phyloP scores from a whole-genome alignment of 1,140 invertebrate species.

The Steinernema feltiae region DNA sequence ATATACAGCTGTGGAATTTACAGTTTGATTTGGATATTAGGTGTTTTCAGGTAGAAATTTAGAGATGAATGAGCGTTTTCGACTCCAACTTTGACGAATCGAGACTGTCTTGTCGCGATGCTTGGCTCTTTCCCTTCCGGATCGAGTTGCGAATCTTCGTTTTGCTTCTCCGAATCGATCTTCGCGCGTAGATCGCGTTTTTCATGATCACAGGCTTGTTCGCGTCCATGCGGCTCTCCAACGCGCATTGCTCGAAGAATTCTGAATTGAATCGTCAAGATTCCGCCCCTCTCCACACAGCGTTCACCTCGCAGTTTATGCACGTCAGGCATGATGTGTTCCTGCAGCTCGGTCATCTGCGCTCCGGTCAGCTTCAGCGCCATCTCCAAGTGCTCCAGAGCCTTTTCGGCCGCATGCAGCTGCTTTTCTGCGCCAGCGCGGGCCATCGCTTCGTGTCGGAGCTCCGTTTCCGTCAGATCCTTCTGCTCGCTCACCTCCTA shows the following conservation, averaged over 20 bases:
- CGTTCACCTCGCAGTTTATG: slow-evolving; percentile 42
- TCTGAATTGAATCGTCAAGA: slow-evolving; percentile 45
- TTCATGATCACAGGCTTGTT: slow-evolving; percentile 60
- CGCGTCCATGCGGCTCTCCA: slow-evolving; percentile 58
- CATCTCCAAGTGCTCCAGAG: not conserved
- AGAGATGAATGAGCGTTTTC: not conserved
- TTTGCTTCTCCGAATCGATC: slow-evolving; percentile 41
- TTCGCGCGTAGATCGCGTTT: slow-evolving; percentile 59
- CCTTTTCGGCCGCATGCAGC: slow-evolving; percentile 14
- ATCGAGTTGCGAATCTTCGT: slow-evolving; percentile 54
- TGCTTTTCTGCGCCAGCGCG: slow-evolving; percentile 48
- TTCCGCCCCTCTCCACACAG: no score
- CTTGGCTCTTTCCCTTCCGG: not conserved
- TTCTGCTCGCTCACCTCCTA: slow-evolving; percentile 50
- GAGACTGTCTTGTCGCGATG: not conserved
- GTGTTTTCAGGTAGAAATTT: no score
- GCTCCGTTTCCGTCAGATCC: slow-evolving; percentile 47
- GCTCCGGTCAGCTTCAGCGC: slow-evolving; percentile 28
- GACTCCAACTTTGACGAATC: not conserved
- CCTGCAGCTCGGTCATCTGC: slow-evolving; percentile 45
- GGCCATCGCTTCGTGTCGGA: slow-evolving; percentile 47
- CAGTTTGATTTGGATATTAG: no score
- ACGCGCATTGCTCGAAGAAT: slow-evolving; percentile 60
- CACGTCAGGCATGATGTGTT: slow-evolving; percentile 48
- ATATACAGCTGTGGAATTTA: no score